Conservation (phyloP, 2,797 vertebrate species). For the Aquila chrysaetos region DNA sequence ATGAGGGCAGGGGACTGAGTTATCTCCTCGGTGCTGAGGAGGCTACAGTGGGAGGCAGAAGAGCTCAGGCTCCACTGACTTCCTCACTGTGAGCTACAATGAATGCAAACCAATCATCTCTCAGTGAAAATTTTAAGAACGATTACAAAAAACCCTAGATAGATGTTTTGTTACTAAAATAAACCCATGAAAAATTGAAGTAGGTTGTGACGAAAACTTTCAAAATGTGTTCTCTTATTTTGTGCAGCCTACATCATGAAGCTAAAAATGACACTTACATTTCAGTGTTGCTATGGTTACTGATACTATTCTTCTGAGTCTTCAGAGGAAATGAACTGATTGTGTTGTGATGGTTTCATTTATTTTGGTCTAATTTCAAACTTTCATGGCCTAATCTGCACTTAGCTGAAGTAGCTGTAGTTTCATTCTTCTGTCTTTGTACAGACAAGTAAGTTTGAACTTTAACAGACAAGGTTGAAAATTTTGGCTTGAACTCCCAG, state of each 20-base stretch:
- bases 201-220: slow-evolving; percentile 16
- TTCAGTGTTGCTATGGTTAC: slow-evolving; percentile 56
- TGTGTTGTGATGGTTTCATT: background rate
- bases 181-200: background rate
- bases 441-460: background rate
- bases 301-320: slow-evolving; percentile 36
- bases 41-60: background rate
- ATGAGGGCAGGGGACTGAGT: background rate
- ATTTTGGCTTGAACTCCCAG: background rate
- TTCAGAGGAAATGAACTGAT: slow-evolving; percentile 27
- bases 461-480: background rate
- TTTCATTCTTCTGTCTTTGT: background rate
- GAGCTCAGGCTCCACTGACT: background rate
- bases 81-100: background rate
- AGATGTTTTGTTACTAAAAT: background rate
- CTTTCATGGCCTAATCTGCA: background rate
- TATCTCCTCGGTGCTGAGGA: background rate
- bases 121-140: background rate
- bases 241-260: slow-evolving; percentile 21
- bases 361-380: background rate
- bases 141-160: background rate
- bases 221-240: slow-evolving; percentile 12
- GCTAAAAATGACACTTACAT: slow-evolving; percentile 52
- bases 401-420: background rate
- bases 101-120: background rate